A percentile compares a stretch with the other conserved stretches of the same genome.
phyloP scores from a whole-genome alignment of 2,888 invertebrate species.

The Meandrusa payeni region DNA sequence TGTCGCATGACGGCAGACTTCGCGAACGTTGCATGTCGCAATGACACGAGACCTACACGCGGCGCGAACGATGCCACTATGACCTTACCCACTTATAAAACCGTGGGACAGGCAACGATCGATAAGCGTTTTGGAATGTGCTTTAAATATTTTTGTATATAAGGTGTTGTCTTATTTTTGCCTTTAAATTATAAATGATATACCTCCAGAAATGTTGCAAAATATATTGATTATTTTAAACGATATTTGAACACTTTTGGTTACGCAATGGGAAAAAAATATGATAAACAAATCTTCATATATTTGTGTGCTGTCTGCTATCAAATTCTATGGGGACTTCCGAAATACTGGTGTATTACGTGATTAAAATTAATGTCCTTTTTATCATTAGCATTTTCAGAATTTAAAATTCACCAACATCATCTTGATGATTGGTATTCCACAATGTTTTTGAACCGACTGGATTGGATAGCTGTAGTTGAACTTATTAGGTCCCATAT shows the following conservation, averaged over 20 bases:
- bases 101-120: constrained; percentile 27
- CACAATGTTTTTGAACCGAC: too few species aligned
- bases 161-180: constrained; percentile 8
- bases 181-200: constrained; percentile 8
- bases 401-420: too few species aligned
- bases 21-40: constrained; percentile 46
- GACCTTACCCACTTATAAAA: constrained; percentile 48
- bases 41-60: constrained; percentile 48
- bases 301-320: too few species aligned
- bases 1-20: constrained; percentile 36
- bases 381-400: too few species aligned
- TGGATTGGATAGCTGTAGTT: too few species aligned
- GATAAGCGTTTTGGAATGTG: constrained; percentile 26
- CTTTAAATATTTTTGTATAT: constrained; percentile 17
- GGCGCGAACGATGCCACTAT: constrained; percentile 62
- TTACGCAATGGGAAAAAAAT: too few species aligned
- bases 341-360: too few species aligned
- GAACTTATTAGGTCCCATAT: too few species aligned
- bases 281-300: too few species aligned
- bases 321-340: too few species aligned
- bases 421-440: too few species aligned
- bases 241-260: not conserved
- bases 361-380: too few species aligned
- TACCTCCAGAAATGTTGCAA: constrained; percentile 3
- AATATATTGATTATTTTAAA: constrained; percentile 5